A percentile compares a stretch with the other conserved stretches of the same genome.
phyloP scores from a whole-genome alignment of 2,797 vertebrate species.

The Pagetopsis macropterus region DNA sequence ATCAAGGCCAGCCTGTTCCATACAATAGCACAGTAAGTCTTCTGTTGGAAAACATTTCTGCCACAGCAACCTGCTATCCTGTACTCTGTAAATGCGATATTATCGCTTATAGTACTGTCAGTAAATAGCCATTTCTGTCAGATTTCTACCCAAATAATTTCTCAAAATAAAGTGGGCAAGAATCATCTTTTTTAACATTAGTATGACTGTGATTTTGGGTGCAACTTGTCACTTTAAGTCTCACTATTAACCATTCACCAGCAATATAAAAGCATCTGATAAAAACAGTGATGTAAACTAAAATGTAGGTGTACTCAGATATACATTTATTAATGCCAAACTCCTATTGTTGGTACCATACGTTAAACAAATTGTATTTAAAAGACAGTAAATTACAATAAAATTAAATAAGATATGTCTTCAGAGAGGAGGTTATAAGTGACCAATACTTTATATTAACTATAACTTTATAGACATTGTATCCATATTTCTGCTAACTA shows the following conservation, averaged over 20 bases:
- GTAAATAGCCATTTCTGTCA: slow-evolving; percentile 6
- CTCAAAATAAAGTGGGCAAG: not conserved
- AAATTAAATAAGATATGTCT: not conserved
- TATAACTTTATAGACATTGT: not conserved
- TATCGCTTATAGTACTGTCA: slow-evolving; percentile 6
- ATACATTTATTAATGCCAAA: not conserved
- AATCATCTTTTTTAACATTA: not conserved
- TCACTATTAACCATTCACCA: not conserved
- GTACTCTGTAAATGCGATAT: slow-evolving; percentile 38
- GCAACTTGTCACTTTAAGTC: not conserved
- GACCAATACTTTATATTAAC: not conserved
- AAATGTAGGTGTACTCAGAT: not conserved
- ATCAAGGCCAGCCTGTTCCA: slow-evolving; percentile 89
- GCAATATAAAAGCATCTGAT: not conserved
- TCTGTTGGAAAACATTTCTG: slow-evolving; percentile 72
- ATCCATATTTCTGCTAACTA: not conserved
- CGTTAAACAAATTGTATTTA: not conserved
- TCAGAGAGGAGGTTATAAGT: not conserved
- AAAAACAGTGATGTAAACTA: not conserved
- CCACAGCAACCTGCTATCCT: slow-evolving; percentile 49
- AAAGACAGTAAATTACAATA: not conserved
- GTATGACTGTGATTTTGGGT: not conserved
- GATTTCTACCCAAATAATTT: not conserved
- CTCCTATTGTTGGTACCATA: not conserved
- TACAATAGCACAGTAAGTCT: slow-evolving; percentile 72